Evolutionary conservation across 2,797 vertebrate species (phyloP).

Genomic region (Cercopithecus diana): DNA sequence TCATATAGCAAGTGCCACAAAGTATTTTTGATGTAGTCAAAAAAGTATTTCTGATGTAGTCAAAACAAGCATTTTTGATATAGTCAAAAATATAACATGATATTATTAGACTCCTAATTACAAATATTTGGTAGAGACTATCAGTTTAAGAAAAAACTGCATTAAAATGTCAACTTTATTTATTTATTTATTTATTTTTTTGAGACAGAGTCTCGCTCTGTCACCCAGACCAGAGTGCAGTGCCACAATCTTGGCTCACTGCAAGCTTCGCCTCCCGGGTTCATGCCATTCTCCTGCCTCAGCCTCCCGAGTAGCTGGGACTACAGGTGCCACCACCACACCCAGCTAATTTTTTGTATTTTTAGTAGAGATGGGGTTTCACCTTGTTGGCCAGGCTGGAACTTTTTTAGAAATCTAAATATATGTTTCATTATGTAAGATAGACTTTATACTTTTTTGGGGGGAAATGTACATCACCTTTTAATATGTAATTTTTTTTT

Average conservation of each 20-base stretch:
- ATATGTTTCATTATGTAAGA: not conserved
- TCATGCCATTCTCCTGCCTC: no score
- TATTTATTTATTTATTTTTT: no score
- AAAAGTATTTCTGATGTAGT: conserved; percentile 16
- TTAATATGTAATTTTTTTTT: not conserved
- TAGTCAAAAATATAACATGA: not conserved
- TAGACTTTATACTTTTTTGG: conserved; percentile 3
- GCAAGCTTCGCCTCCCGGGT: no score
- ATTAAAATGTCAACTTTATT: not conserved
- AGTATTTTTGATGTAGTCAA: conserved; percentile 32
- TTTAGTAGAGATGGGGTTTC: no score
- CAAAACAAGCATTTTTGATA: not conserved
- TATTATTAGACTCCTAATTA: not conserved
- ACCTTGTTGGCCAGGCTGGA: no score
- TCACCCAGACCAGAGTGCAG: no score
- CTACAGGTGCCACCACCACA: no score
- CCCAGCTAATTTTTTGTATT: no score
- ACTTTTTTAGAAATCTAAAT: not conserved
- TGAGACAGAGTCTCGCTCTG: no score
- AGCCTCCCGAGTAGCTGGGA: no score
- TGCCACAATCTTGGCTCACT: no score
- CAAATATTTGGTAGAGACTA: conserved; percentile 25
- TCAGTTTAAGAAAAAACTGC: not conserved
- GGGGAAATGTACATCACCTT: conserved; percentile 14
- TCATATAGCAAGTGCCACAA: not conserved